phyloP scores from a whole-genome alignment of 2,113 vertebrate species.

The Xyliphius kryptos region DNA sequence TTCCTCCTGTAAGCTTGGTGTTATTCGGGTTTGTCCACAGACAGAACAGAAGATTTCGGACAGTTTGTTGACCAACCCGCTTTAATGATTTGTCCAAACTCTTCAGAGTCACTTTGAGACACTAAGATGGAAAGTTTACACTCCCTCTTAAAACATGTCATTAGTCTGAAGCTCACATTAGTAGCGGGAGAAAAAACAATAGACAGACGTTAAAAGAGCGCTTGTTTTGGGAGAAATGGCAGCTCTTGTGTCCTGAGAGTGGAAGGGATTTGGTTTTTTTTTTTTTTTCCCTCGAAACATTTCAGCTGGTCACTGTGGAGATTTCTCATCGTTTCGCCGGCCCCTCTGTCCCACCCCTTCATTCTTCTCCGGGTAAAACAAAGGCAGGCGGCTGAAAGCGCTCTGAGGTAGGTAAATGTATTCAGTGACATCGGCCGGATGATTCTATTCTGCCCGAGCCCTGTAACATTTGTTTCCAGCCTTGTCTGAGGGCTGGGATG shows the following conservation, averaged over 20 bases:
- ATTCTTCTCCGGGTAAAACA: slow-evolving; percentile 68
- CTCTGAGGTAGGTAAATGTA: slow-evolving; percentile 99
- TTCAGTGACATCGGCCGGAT: slow-evolving; percentile 96
- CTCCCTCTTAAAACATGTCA: too few relatives aligned
- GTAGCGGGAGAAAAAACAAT: too few relatives aligned
- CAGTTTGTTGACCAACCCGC: slow-evolving; percentile 6
- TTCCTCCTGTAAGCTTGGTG: too few relatives aligned
- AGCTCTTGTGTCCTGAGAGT: slow-evolving; percentile 43
- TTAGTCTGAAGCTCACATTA: too few relatives aligned
- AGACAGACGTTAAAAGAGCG: too few relatives aligned
- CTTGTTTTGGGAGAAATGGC: too few relatives aligned
- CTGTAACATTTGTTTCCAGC: slow-evolving; percentile 93
- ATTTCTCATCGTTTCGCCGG: slow-evolving; percentile 57
- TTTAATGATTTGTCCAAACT: too few relatives aligned
- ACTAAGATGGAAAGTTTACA: too few relatives aligned
- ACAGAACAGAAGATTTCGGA: slow-evolving; percentile 25
- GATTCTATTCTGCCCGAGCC: slow-evolving; percentile 94
- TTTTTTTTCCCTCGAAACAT: slow-evolving; percentile 51
- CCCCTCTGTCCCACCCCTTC: slow-evolving; percentile 68
- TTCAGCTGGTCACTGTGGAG: slow-evolving; percentile 79
- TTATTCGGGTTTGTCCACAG: too few relatives aligned
- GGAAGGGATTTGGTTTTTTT: slow-evolving; percentile 34
- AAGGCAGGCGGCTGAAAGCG: slow-evolving; percentile 73
- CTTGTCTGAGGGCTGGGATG: slow-evolving; percentile 91
- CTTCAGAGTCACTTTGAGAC: too few relatives aligned